Evolutionary conservation across 35 echinoderm and acorn worm genomes (phyloP), one percentile per base, ranked within the genome.

Genomic region (Apostichopus japonicus): DNA sequence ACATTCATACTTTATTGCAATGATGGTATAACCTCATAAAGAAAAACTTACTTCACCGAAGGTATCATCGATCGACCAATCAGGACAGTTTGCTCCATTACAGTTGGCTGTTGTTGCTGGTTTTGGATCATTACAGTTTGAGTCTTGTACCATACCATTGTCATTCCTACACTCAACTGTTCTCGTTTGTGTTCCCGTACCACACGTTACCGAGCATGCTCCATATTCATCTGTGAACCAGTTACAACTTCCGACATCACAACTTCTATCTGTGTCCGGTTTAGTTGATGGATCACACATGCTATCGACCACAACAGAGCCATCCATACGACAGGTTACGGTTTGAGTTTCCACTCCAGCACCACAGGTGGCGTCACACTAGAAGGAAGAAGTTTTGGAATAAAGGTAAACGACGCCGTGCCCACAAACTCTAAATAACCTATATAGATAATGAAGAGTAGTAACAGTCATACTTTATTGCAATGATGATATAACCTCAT

Each of bases 211-310:
- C 9, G 86, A 67, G 21, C 86, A 87, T 2, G 6, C 27, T 65
- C 86, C 57, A 87, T 23, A 87, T 13, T 87, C 56, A 22, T 58
- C 86, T 14, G 24, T 25, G 24, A 87, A 4, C 86, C 86, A 87
- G n/a, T 58, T 11, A 23, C 86, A 87, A 5, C 14, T 58, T 87
- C 86, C 86, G 6, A 87, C 56, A 65, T 6, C 25, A 51, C 86
- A 87, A 17, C 13, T 44, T 61, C 65, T 13, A 23, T 87, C n/a
- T 23, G 56, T 61, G 10, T 22, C 0, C 19, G 86, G 86, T 71
- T 63, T 71, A 62, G 13, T 19, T 27, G 56, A n/a, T n/a, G n/a
- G n/a, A n/a, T n/a, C n/a, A 63, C 84, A 87, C 11, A 59, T 6
- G 22, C 10, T 59, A 8, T 87, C 84, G 23, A 19, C 56, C 1